A percentile compares a stretch with the other conserved stretches of the same genome.
These are phyloP conservation scores for Anser brachyrhynchus DNA, from an alignment of 2,113 vertebrate genomes.

Conservation along the genomic window DNA sequence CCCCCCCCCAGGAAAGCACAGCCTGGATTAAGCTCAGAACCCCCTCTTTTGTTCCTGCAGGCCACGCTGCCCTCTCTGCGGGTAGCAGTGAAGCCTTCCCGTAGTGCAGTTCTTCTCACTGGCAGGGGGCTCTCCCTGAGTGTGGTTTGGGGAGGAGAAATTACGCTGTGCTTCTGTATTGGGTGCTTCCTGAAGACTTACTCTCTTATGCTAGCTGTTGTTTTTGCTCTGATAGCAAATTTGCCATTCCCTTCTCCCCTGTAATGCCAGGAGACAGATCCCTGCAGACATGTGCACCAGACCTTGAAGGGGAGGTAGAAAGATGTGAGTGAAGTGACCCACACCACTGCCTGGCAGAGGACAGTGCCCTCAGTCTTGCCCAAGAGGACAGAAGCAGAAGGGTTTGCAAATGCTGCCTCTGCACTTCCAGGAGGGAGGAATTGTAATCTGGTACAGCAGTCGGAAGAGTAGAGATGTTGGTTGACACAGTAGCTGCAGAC, in stretches of 20 bases:
- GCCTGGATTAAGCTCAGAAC: background rate
- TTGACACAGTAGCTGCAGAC: background rate
- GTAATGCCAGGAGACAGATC: background rate
- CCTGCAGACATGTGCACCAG: rapidly evolving
- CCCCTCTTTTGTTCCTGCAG: background rate
- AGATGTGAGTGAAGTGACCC: background rate
- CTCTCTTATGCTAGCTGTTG: rapidly evolving
- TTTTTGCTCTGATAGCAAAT: background rate
- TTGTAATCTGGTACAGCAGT: background rate
- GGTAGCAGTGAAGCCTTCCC: background rate
- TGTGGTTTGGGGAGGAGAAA: background rate
- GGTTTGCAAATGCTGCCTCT: background rate
- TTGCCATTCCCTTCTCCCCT: background rate
- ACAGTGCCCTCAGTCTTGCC: background rate
- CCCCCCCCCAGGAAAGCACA: rapidly evolving
- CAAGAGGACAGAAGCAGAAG: background rate
- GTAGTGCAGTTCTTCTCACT: rapidly evolving
- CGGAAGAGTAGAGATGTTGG: background rate
- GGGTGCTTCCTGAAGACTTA: background rate
- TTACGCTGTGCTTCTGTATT: rapidly evolving
- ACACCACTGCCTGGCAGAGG: background rate
- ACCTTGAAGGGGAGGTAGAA: background rate
- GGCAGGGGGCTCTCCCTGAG: background rate
- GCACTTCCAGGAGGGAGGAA: no score
- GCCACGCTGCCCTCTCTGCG: background rate